phyloP scores from a whole-genome alignment of 2,797 vertebrate species.

The Orientallactaga sibirica region DNA sequence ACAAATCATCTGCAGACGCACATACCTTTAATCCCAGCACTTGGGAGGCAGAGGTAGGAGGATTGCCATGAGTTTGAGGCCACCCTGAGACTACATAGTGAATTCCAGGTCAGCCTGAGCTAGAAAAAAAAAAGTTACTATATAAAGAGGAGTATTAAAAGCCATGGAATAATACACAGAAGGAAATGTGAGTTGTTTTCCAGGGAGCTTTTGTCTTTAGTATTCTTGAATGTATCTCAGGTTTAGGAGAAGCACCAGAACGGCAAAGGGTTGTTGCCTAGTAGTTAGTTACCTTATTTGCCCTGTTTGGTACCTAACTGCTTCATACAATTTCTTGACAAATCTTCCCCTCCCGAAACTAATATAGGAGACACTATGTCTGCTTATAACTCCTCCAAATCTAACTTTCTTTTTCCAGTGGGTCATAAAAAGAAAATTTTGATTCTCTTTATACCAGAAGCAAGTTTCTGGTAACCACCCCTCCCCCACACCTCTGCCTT shows the following conservation, averaged over 20 bases:
- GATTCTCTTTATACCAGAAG: background rate
- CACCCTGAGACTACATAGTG: too few species aligned
- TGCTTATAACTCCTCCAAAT: background rate
- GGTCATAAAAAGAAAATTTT: background rate
- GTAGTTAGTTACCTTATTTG: background rate
- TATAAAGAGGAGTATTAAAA: background rate
- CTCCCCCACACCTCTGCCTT: background rate
- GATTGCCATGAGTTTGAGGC: too few species aligned
- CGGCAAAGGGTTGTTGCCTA: background rate
- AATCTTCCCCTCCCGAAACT: slow-evolving; percentile 2
- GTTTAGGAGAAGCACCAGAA: background rate
- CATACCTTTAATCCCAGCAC: too few species aligned
- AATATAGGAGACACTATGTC: background rate
- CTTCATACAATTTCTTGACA: background rate
- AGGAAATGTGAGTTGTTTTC: background rate
- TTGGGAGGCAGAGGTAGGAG: too few species aligned
- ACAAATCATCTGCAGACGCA: too few species aligned
- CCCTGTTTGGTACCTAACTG: background rate
- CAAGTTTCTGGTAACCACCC: background rate
- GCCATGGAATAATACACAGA: background rate
- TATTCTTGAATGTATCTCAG: background rate
- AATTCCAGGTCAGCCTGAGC: too few species aligned
- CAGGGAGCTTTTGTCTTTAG: background rate
- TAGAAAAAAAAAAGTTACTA: background rate
- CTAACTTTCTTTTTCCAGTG: slow-evolving; percentile 1